Evolutionary conservation across 1,140 invertebrate genomes (phyloP).

Genomic region (Aphelenchoides avenae): DNA sequence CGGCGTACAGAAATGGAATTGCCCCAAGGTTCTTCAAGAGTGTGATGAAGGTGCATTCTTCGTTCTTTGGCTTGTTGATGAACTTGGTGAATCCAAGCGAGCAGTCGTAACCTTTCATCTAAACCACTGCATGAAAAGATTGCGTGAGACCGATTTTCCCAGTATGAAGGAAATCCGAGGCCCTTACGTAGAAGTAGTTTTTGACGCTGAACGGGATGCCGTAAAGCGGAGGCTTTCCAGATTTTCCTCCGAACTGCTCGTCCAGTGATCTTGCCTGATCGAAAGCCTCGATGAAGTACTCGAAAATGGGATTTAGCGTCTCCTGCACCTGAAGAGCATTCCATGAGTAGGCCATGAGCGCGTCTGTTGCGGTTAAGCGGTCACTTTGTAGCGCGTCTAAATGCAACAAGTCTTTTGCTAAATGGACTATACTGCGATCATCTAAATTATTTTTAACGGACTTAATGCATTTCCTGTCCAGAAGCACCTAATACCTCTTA

Average conservation of each 20-base stretch:
- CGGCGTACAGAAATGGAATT: conserved; percentile 62
- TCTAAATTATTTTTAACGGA: conserved; percentile 1
- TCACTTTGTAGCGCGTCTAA: conserved; percentile 38
- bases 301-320: conserved; percentile 22
- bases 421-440: not conserved
- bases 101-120: conserved; percentile 61
- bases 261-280: conserved; percentile 26
- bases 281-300: conserved; percentile 36
- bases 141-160: not conserved
- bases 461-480: conserved; percentile 1
- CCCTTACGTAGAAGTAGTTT: conserved; percentile 46
- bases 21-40: conserved; percentile 54
- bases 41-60: conserved; percentile 58
- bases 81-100: conserved; percentile 60
- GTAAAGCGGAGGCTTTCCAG: conserved; percentile 47
- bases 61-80: conserved; percentile 54
- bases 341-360: conserved; percentile 28
- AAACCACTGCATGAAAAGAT: conserved; percentile 20
- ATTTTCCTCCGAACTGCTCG: conserved; percentile 6
- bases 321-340: conserved; percentile 44
- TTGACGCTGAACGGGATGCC: conserved; percentile 57
- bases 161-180: not conserved
- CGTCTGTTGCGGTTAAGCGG: conserved; percentile 14
- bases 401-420: too few species aligned
- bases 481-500: conserved; percentile 13